A percentile compares a stretch with the other conserved stretches of the same genome.
These are phyloP conservation scores for Holothuria scabra DNA, from an alignment of 53 echinoderm and acorn worm species.

Conservation along the genomic window DNA sequence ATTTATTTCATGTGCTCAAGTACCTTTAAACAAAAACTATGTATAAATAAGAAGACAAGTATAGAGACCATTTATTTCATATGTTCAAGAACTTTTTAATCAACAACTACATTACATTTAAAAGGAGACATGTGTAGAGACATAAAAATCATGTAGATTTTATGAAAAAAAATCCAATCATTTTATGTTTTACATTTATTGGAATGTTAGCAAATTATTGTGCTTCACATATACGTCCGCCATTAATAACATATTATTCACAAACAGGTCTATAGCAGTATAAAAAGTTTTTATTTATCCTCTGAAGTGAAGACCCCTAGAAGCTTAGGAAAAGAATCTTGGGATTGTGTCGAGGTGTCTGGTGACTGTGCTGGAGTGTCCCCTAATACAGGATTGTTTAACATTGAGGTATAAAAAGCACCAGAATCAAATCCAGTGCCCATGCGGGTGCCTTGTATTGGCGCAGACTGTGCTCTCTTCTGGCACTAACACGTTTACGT, in stretches of 20 bases:
- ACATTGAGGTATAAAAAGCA: slow-evolving; percentile 8
- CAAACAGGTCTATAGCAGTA: background rate
- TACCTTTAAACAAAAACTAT: slow-evolving; percentile 8
- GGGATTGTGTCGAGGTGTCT: slow-evolving; percentile 1
- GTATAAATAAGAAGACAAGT: background rate
- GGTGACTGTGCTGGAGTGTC: slow-evolving; percentile 20
- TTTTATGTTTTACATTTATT: background rate
- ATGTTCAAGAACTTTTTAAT: slow-evolving; percentile 14
- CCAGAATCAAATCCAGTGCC: background rate
- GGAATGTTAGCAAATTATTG: slow-evolving; percentile 18
- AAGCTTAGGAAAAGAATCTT: slow-evolving; percentile 4
- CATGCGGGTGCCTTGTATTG: too few species aligned
- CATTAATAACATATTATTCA: slow-evolving; percentile 12
- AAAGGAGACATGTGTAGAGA: slow-evolving; percentile 18
- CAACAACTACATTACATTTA: slow-evolving; percentile 15
- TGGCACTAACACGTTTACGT: slow-evolving; percentile 9
- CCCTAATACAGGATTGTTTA: slow-evolving; percentile 4
- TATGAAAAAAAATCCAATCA: background rate
- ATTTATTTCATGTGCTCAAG: too few species aligned
- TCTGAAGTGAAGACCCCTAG: slow-evolving; percentile 7
- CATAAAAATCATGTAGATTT: slow-evolving; percentile 16
- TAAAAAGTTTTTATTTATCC: slow-evolving; percentile 1
- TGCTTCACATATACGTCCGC: slow-evolving; percentile 12
- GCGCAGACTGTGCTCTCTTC: too few species aligned
- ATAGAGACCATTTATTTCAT: background rate